phyloP scores from a whole-genome alignment of 2,888 invertebrate genomes.

The Caradrina kadenii region DNA sequence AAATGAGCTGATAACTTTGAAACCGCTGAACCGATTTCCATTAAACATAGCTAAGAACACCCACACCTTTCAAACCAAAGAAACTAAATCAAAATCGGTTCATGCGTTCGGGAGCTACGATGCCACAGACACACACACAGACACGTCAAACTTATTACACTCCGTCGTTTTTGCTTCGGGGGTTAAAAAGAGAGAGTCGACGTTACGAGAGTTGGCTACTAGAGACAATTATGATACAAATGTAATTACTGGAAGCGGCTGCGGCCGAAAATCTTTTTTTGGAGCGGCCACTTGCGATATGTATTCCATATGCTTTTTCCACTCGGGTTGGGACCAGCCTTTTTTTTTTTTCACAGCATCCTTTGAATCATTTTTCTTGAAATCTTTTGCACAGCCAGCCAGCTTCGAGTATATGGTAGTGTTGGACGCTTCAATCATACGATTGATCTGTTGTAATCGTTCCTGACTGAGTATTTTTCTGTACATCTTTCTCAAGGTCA shows the following conservation, averaged over 20 bases:
- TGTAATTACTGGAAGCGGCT: constrained; percentile 66
- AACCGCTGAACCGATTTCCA: no score
- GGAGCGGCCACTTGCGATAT: constrained; percentile 81
- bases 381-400: constrained; percentile 80
- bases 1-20: no score
- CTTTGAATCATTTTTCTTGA: constrained; percentile 78
- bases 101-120: no score
- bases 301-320: constrained; percentile 88
- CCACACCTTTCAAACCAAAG: no score
- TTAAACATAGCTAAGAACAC: no score
- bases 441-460: constrained; percentile 78
- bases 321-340: constrained; percentile 83
- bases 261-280: constrained; percentile 71
- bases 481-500: constrained; percentile 77
- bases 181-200: no score
- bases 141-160: no score
- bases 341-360: constrained; percentile 80
- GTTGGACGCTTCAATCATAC: constrained; percentile 83
- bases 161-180: no score
- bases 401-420: constrained; percentile 81
- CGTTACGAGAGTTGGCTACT: no score
- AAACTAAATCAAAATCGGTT: no score
- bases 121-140: no score
- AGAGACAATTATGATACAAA: neutral
- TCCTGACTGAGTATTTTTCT: constrained; percentile 76